Conservation (phyloP, 2,797 vertebrate species). For the Pempheris klunzingeri region DNA sequence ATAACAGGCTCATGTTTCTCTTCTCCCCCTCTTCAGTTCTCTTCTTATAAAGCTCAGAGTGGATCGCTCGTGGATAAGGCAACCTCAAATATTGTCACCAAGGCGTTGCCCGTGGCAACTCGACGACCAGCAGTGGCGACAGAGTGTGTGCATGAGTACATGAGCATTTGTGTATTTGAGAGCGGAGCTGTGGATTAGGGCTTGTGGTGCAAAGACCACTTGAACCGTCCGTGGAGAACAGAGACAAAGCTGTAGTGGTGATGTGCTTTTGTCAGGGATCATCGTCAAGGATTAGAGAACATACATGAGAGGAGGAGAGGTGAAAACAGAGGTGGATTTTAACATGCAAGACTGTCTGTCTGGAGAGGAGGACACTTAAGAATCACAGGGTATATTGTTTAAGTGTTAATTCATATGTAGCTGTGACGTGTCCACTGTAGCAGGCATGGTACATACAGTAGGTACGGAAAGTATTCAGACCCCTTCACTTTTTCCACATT, state of each 20-base stretch:
- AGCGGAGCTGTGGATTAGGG: conserved; percentile 1
- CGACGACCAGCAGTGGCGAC: not conserved
- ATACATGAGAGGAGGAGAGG: not conserved
- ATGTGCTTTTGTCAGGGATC: conserved; percentile 1
- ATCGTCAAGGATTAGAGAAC: not conserved
- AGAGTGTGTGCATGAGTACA: not conserved
- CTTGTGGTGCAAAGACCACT: conserved; percentile 23
- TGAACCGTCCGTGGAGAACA: conserved; percentile 3
- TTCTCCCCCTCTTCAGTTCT: conserved; percentile 3
- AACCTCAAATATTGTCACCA: conserved; percentile 55
- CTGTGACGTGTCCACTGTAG: not conserved
- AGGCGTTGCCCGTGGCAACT: conserved; percentile 61
- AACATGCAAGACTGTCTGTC: conserved; percentile 1
- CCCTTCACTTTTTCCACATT: too few relatives aligned
- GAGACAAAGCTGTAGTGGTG: conserved; percentile 14
- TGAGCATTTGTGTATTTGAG: not conserved
- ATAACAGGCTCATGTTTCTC: conserved; percentile 19
- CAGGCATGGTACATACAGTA: not conserved
- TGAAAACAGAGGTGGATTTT: not conserved
- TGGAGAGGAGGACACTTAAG: conserved; percentile 6
- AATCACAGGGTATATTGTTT: not conserved
- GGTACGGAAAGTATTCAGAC: too few relatives aligned
- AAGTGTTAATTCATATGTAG: not conserved
- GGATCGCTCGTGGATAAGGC: conserved; percentile 48
- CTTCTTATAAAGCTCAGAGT: conserved; percentile 30